Conservation (phyloP, 1,140 invertebrate genomes). For the Atopsyche davidsoni region DNA sequence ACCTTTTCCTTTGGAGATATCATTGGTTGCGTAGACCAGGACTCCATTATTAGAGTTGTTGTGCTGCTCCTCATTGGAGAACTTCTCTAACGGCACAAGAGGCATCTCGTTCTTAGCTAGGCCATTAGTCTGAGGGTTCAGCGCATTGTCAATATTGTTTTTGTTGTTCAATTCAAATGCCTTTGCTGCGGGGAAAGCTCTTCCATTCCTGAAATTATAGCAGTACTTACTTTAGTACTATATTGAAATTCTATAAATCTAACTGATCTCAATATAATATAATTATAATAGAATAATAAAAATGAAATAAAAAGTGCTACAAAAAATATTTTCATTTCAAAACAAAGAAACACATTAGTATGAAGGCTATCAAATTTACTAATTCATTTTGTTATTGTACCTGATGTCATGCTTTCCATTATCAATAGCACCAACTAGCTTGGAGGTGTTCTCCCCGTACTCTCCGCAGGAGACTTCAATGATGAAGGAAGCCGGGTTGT, state of each 20-base stretch:
- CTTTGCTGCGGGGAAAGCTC: conserved; percentile 54
- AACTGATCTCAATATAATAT: too few relatives aligned
- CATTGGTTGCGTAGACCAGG: conserved; percentile 56
- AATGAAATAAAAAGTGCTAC: too few relatives aligned
- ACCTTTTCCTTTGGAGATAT: conserved; percentile 59
- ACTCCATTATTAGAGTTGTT: conserved; percentile 46
- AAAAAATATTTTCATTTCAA: too few relatives aligned
- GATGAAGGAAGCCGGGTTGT: conserved; percentile 95
- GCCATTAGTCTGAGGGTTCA: conserved; percentile 35
- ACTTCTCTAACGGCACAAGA: conserved; percentile 40
- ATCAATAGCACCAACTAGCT: conserved; percentile 74
- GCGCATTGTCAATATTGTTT: conserved; percentile 39
- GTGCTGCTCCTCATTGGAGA: conserved; percentile 34
- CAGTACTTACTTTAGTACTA: too few relatives aligned
- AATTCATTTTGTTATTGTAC: too few relatives aligned
- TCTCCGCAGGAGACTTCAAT: conserved; percentile 94
- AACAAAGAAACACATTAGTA: too few relatives aligned
- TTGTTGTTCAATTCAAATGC: conserved; percentile 59
- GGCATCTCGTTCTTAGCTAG: conserved; percentile 42
- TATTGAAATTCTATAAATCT: too few relatives aligned
- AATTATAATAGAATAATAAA: too few relatives aligned
- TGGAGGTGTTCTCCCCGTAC: conserved; percentile 84
- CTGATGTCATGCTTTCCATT: conserved; percentile 74
- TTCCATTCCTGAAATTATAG: conserved; percentile 44
- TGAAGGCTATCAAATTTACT: too few relatives aligned